These are phyloP conservation scores for Eupithecia subfuscata DNA, from an alignment of 2,888 invertebrate species.

Conservation along the genomic window DNA sequence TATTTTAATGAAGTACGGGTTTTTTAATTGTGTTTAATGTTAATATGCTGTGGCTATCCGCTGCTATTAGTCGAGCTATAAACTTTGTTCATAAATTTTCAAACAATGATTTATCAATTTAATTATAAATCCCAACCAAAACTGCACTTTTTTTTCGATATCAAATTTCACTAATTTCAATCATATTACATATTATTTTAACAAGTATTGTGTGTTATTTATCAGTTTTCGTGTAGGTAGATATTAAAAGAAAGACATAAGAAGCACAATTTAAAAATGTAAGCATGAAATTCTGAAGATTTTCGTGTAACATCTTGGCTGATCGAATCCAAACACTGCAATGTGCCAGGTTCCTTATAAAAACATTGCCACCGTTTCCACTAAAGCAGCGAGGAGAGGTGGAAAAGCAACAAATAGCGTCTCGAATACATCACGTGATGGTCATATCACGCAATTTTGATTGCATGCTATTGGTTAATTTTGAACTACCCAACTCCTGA, in stretches of 20 bases:
- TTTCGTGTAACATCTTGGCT: constrained; percentile 37
- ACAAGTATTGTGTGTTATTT: background rate
- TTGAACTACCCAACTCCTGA: background rate
- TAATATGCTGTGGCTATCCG: constrained; percentile 29
- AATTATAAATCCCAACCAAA: background rate
- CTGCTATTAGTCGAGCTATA: constrained; percentile 29
- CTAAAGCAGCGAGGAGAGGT: background rate
- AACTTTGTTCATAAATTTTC: constrained; percentile 15
- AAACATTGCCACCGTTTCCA: constrained; percentile 52
- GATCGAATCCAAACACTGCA: constrained; percentile 68
- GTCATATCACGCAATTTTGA: background rate
- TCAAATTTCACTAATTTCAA: background rate
- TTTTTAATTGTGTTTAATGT: constrained; percentile 38
- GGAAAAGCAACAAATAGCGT: background rate
- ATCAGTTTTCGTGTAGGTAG: background rate
- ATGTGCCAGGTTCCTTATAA: constrained; percentile 60
- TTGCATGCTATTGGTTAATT: background rate
- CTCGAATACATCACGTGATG: background rate
- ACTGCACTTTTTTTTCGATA: background rate
- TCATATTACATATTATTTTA: background rate
- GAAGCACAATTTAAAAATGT: background rate
- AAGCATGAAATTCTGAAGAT: background rate
- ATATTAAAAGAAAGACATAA: background rate
- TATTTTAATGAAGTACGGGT: constrained; percentile 42
- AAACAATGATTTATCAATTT: background rate